These are phyloP conservation scores for Sogatella furcifera DNA, from an alignment of 1,140 invertebrate genomes.

Conservation along the genomic window DNA sequence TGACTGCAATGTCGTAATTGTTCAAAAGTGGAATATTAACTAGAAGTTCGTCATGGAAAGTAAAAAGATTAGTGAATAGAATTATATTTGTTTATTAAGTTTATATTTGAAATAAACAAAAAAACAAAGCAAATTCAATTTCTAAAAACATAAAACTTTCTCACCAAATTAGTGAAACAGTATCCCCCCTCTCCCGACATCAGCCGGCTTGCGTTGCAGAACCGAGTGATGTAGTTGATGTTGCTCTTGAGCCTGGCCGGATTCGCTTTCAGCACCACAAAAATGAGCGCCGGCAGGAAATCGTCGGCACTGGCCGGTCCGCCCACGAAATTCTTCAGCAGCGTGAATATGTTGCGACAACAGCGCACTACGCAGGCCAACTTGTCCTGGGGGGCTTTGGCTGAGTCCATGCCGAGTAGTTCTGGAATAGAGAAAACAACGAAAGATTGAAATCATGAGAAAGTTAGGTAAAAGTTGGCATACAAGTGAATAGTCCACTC, in stretches of 20 bases:
- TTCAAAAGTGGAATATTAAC: too few species aligned
- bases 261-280: conserved; percentile 94
- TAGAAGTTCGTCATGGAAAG: too few species aligned
- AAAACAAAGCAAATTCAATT: too few species aligned
- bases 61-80: too few species aligned
- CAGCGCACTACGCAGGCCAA: conserved; percentile 82
- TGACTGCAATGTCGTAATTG: too few species aligned
- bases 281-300: conserved; percentile 94
- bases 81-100: too few species aligned
- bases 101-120: too few species aligned
- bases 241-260: conserved; percentile 95
- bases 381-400: conserved; percentile 86
- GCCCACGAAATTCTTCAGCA: conserved; percentile 66
- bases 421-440: conserved; percentile 37
- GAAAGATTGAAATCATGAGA: too few species aligned
- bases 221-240: conserved; percentile 91
- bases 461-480: too few species aligned
- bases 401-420: conserved; percentile 87
- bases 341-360: conserved; percentile 82
- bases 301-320: conserved; percentile 91
- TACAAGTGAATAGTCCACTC: too few species aligned
- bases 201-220: conserved; percentile 81
- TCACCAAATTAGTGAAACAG: conserved; percentile 96
- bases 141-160: too few species aligned
- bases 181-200: conserved; percentile 97